Evolutionary conservation across 1,140 invertebrate genomes (phyloP), one percentile per base, ranked within the genome.

Genomic region (Drosophila tani): DNA sequence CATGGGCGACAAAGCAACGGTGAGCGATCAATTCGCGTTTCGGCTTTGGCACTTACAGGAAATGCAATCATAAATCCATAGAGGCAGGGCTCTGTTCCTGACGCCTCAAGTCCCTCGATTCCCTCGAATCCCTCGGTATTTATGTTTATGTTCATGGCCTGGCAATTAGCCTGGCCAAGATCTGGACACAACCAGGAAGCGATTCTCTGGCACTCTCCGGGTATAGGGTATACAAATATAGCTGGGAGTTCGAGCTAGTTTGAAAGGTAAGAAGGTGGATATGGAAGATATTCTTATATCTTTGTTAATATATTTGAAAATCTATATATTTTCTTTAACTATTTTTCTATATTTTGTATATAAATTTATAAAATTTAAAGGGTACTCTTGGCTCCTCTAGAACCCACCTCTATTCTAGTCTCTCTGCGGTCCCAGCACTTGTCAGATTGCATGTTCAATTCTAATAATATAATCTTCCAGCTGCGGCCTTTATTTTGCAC

Each of bases 371-470:
- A 3, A 6, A 24, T 24, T 5, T 21, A n/a, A 56, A 56, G 53
- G 19, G 53, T 56, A 56, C 14, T 4, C n/a, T 7, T 6, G 2
- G 14, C 19, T 1, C 19, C 32, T 14, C 19, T 12, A 56, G 3
- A 38, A 24, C 27, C 19, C 19, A n/a, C 2, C 12, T 27, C 5
- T 6, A 1, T 40, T 14, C 11, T n/a, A 14, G 12, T 14, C 6
- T 19, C 46, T 27, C 51, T 53, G 66, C 24, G 29, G 32, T 45
- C 50, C 15, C 82, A 79, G 75, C 86, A 91, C 91, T 91, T 91
- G 91, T 91, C 91, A 87, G 91, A 91, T 91, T 84, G 91, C 91
- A 91, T 91, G 91, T 91, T 83, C 77, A 91, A 87, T 91, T 79
- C 81, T 91, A 91, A 91, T 91, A 91, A 91, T 92, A 87, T 91